Percentiles rank a stretch among this genome's conserved stretches.
These are phyloP conservation scores for Thomomys bottae DNA, from an alignment of 2,113 vertebrate species.

Conservation along the genomic window DNA sequence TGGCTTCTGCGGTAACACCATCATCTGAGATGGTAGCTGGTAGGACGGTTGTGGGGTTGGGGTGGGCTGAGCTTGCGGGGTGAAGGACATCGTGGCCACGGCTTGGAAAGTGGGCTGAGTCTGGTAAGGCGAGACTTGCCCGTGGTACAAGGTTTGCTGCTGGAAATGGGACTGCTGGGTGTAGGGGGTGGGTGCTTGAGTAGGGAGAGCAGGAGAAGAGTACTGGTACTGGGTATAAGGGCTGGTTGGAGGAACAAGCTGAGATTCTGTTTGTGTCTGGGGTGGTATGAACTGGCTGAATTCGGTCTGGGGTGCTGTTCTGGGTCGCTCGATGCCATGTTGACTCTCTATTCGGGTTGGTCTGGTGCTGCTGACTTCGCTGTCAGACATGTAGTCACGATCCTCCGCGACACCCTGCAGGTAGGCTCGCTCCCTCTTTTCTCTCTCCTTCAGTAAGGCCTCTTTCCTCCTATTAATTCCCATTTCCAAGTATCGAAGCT, in stretches of 20 bases:
- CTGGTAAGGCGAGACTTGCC: slow-evolving; percentile 95
- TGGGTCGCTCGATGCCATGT: slow-evolving; percentile 92
- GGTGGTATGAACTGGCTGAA: slow-evolving; percentile 96
- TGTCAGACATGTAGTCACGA: slow-evolving; percentile 99
- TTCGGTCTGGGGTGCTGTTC: slow-evolving; percentile 96
- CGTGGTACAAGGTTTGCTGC: slow-evolving; percentile 94
- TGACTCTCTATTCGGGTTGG: slow-evolving; percentile 91
- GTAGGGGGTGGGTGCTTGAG: slow-evolving; percentile 94
- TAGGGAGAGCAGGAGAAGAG: slow-evolving; percentile 90
- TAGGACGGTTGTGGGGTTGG: slow-evolving; percentile 91
- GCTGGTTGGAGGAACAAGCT: slow-evolving; percentile 93
- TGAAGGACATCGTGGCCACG: slow-evolving; percentile 93
- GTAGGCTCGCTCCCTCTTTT: slow-evolving; percentile 97
- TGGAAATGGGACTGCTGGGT: slow-evolving; percentile 95
- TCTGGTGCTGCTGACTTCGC: slow-evolving; percentile 96
- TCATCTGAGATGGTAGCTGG: slow-evolving; percentile 93
- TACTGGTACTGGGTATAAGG: slow-evolving; percentile 96
- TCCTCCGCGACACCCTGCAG: slow-evolving; percentile 99
- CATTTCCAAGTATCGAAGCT: slow-evolving; percentile 98
- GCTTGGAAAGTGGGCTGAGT: slow-evolving; percentile 95
- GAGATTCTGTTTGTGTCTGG: slow-evolving; percentile 95
- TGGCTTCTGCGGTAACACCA: slow-evolving; percentile 94
- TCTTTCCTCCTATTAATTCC: slow-evolving; percentile 99
- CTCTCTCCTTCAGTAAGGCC: slow-evolving; percentile 96
- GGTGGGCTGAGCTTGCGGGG: slow-evolving; percentile 91